Percentiles rank a stretch among this genome's conserved stretches.
Evolutionary conservation across 2,113 vertebrate species (phyloP).

Genomic region (Pelmatolapia mariae): DNA sequence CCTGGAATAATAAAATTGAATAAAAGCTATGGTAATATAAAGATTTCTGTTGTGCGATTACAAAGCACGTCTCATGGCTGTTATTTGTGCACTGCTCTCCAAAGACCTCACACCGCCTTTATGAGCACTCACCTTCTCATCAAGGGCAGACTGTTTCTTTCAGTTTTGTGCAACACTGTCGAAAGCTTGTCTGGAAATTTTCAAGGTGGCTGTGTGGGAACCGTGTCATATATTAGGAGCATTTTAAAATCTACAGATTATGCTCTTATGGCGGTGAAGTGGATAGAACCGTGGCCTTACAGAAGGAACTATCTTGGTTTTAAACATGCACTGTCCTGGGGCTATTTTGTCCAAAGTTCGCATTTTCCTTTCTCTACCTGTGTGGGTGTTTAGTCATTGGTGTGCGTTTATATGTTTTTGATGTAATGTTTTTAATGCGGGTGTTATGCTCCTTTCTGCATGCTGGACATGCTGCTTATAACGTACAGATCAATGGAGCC

Average conservation of each 20-base stretch:
- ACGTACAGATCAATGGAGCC: not conserved
- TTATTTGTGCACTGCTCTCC: not conserved
- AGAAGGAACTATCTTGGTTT: not conserved
- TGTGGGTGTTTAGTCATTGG: not conserved
- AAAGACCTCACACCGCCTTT: not conserved
- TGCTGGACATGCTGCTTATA: not conserved
- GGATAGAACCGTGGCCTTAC: not conserved
- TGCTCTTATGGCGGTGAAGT: not conserved
- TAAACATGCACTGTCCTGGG: not conserved
- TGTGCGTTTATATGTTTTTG: not conserved
- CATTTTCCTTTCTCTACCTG: not conserved
- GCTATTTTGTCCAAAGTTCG: not conserved
- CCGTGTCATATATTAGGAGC: not conserved
- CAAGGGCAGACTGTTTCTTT: conserved; percentile 35
- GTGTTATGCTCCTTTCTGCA: not conserved
- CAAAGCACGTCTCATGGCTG: not conserved
- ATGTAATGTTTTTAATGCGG: not conserved
- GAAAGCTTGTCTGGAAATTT: conserved; percentile 9
- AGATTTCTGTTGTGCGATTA: not conserved
- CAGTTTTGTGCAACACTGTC: not conserved
- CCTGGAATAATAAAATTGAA: not conserved
- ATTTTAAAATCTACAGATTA: not conserved
- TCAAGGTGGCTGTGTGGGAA: not conserved
- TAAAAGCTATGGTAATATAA: not conserved
- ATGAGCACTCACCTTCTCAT: not conserved